Conservation (phyloP, 2,797 vertebrate species). For the Galagoides demidoff region DNA sequence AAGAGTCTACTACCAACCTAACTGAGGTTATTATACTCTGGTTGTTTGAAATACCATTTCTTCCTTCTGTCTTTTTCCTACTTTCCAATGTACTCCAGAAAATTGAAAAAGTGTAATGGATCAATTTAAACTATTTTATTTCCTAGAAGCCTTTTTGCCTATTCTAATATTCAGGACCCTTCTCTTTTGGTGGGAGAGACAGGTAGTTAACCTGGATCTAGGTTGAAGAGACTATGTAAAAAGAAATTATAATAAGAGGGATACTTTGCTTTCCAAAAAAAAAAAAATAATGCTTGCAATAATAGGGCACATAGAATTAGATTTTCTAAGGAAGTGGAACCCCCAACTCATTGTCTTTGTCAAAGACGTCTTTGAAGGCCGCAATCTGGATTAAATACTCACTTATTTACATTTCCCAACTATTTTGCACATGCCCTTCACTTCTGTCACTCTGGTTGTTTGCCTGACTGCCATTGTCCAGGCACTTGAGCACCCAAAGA, state of each 20-base stretch:
- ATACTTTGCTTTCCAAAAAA: slow-evolving; percentile 82
- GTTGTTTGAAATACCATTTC: slow-evolving; percentile 63
- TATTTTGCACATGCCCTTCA: slow-evolving; percentile 42
- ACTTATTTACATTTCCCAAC: slow-evolving; percentile 51
- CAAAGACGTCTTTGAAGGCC: neutral
- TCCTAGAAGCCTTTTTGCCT: slow-evolving; percentile 81
- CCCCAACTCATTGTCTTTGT: neutral
- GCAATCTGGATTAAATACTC: neutral
- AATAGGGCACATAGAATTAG: neutral
- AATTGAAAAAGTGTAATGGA: slow-evolving; percentile 76
- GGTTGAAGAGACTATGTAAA: slow-evolving; percentile 79
- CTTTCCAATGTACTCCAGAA: slow-evolving; percentile 77
- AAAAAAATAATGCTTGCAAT: neutral
- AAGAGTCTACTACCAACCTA: slow-evolving; percentile 39
- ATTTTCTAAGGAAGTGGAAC: slow-evolving; percentile 51
- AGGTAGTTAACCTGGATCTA: slow-evolving; percentile 77
- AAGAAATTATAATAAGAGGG: slow-evolving; percentile 82
- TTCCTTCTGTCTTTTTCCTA: slow-evolving; percentile 56
- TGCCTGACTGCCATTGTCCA: neutral
- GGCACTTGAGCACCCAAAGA: neutral
- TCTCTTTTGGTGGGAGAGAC: slow-evolving; percentile 77
- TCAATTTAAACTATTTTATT: slow-evolving; percentile 81
- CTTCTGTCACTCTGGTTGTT: slow-evolving; percentile 16
- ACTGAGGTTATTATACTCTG: slow-evolving; percentile 44
- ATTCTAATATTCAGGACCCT: slow-evolving; percentile 77